phyloP scores from a whole-genome alignment of 1,140 invertebrate genomes.

The Lepidurus couesii region DNA sequence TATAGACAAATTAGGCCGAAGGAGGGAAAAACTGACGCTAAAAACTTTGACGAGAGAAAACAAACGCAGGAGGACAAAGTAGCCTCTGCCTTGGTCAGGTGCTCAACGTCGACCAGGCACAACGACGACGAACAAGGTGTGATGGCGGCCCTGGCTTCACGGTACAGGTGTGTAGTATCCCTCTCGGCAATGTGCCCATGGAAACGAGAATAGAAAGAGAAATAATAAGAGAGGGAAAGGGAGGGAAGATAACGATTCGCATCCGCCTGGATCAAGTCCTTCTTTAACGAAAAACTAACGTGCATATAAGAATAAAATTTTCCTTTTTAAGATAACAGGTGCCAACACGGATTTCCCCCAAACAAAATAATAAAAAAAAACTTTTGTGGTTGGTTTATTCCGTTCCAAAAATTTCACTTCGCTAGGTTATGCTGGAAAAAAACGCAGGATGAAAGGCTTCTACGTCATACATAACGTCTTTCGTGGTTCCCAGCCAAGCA shows the following conservation, averaged over 20 bases:
- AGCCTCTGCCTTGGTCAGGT: not conserved
- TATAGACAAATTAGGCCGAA: too few relatives aligned
- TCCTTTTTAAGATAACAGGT: too few relatives aligned
- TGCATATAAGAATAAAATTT: too few relatives aligned
- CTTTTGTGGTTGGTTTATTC: not conserved
- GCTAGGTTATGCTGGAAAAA: not conserved
- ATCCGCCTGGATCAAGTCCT: not conserved
- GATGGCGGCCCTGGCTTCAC: constrained; percentile 20
- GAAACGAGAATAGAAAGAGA: constrained; percentile 13
- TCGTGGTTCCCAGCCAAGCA: not conserved
- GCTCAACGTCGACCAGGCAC: not conserved
- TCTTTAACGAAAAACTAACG: not conserved
- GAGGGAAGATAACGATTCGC: not conserved
- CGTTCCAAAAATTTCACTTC: not conserved
- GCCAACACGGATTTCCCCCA: not conserved
- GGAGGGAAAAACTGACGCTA: too few relatives aligned
- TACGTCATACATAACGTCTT: not conserved
- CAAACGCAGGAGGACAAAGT: not conserved
- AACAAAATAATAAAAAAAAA: not conserved
- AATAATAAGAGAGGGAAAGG: not conserved
- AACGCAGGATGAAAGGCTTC: not conserved
- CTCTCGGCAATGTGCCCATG: constrained; percentile 12
- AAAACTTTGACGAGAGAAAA: too few relatives aligned
- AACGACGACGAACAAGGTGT: constrained; percentile 13
- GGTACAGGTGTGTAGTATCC: constrained; percentile 14